Evolutionary conservation across 2,797 vertebrate genomes (phyloP).

Genomic region (Oreochromis grahami): DNA sequence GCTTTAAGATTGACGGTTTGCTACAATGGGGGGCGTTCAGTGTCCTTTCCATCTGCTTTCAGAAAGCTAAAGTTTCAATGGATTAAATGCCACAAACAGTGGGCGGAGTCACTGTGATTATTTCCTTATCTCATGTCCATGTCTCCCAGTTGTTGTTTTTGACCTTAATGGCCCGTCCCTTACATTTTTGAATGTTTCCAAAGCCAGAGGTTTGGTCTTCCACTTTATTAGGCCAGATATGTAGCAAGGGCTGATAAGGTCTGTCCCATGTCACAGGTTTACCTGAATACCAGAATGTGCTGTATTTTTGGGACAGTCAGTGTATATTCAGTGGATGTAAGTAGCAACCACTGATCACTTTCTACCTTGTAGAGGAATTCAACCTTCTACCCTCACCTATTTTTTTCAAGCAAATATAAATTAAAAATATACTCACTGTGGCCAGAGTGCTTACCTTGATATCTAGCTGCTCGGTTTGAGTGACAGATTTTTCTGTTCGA

Average conservation of each 20-base stretch:
- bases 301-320: neutral
- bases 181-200: too few relatives aligned
- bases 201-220: neutral
- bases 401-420: neutral
- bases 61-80: neutral
- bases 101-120: neutral
- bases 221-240: neutral
- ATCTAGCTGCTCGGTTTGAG: neutral
- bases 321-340: neutral
- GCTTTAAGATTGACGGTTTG: neutral
- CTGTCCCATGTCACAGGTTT: neutral
- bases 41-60: neutral
- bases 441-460: neutral
- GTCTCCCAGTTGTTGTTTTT: neutral
- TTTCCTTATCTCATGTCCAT: neutral
- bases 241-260: neutral
- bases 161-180: neutral
- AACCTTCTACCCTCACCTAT: neutral
- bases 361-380: neutral
- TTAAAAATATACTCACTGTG: accelerated
- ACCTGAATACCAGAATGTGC: neutral
- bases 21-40: too few relatives aligned
- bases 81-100: neutral
- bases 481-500: neutral
- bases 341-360: neutral